phyloP scores from a whole-genome alignment of 1,140 invertebrate species.

The Atta cephalotes region DNA sequence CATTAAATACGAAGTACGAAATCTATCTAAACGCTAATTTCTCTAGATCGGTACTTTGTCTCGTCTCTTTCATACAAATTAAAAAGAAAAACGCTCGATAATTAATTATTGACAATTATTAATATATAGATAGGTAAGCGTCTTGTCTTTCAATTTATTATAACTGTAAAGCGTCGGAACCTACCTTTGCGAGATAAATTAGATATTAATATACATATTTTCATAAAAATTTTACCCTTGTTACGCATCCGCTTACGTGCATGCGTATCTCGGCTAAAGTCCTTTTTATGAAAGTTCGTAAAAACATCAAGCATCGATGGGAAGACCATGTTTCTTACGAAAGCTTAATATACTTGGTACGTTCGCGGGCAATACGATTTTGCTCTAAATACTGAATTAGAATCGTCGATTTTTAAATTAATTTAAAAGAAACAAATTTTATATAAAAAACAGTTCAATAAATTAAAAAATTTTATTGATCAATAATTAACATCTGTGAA shows the following conservation, averaged over 20 bases:
- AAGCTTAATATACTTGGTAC: conserved; percentile 31
- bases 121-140: conserved; percentile 61
- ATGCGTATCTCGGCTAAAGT: conserved; percentile 32
- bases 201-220: conserved; percentile 57
- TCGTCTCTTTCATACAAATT: conserved; percentile 69
- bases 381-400: neutral
- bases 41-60: conserved; percentile 71
- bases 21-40: conserved; percentile 75
- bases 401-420: neutral
- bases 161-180: conserved; percentile 55
- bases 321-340: conserved; percentile 73
- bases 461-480: neutral
- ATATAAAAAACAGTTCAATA: neutral
- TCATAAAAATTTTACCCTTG: conserved; percentile 59
- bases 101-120: conserved; percentile 62
- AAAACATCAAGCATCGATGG: conserved; percentile 72
- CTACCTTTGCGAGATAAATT: conserved; percentile 64
- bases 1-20: conserved; percentile 80
- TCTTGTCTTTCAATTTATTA: conserved; percentile 42
- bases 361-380: conserved; percentile 29
- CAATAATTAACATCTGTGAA: neutral
- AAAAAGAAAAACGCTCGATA: conserved; percentile 63
- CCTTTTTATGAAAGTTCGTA: conserved; percentile 45
- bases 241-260: neutral
- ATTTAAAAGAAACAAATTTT: neutral